These are phyloP conservation scores for Plecturocebus donacophilus DNA, from an alignment of 2,113 vertebrate species.

Conservation along the genomic window DNA sequence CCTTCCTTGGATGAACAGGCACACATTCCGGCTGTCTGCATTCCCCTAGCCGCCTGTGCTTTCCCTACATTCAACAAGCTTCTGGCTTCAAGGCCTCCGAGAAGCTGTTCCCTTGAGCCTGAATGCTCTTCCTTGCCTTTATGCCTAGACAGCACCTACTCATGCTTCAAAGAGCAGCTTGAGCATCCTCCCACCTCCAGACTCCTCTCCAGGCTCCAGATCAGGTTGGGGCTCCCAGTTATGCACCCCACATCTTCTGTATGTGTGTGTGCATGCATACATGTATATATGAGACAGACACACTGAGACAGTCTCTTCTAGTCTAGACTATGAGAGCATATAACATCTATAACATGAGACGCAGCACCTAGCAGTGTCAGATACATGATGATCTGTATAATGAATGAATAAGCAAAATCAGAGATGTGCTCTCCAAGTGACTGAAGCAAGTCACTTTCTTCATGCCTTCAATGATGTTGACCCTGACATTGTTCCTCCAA, in stretches of 20 bases:
- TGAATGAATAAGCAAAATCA: background rate
- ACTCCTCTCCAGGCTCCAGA: background rate
- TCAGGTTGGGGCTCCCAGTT: background rate
- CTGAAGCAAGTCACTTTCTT: background rate
- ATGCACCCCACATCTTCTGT: rapidly evolving
- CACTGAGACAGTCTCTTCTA: background rate
- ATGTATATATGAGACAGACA: background rate
- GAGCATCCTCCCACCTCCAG: rapidly evolving
- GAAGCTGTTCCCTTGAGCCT: background rate
- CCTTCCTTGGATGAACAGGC: background rate
- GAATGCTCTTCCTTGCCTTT: background rate
- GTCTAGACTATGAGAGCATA: background rate
- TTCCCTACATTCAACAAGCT: background rate
- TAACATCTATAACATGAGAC: background rate
- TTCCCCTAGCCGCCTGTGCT: background rate
- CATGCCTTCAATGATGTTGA: background rate
- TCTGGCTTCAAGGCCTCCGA: background rate
- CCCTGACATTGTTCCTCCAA: background rate
- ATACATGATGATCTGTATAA: background rate
- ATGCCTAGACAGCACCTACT: background rate
- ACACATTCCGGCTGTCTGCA: background rate
- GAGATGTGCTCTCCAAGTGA: too few species aligned
- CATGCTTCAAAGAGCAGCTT: background rate
- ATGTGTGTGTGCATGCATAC: rapidly evolving
- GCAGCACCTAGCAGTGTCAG: background rate